Evolutionary conservation across 35 echinoderm and acorn worm species (phyloP).

Genomic region (Apostichopus japonicus): DNA sequence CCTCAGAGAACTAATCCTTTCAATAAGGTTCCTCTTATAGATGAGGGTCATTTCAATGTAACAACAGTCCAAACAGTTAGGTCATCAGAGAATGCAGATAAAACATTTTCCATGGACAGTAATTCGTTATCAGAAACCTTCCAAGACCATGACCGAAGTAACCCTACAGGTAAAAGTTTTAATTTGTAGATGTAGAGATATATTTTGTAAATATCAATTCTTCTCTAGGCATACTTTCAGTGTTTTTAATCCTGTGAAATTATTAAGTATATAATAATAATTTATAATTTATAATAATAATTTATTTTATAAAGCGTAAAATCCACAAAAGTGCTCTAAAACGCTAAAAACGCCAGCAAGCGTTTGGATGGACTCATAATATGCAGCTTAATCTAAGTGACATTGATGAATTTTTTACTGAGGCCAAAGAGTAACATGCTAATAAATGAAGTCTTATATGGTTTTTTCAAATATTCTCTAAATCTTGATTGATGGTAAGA

Average conservation of each 20-base stretch:
- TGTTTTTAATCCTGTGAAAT: background rate
- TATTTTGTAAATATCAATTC: background rate
- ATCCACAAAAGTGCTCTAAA: too few species aligned
- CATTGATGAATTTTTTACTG: too few species aligned
- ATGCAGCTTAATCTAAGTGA: too few species aligned
- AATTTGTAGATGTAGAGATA: background rate
- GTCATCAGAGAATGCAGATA: background rate
- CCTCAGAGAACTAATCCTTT: slow-evolving; percentile 76
- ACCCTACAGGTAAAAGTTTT: background rate
- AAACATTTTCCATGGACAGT: background rate
- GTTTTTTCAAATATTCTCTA: too few species aligned
- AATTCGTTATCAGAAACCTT: background rate
- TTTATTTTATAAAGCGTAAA: too few species aligned
- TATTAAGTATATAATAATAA: too few species aligned
- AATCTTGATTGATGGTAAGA: too few species aligned
- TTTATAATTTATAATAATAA: too few species aligned
- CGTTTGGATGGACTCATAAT: too few species aligned
- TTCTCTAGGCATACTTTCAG: background rate
- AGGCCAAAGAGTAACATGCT: too few species aligned
- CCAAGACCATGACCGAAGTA: background rate
- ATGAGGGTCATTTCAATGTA: slow-evolving; percentile 77
- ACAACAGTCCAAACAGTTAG: slow-evolving; percentile 1
- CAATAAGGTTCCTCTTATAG: slow-evolving; percentile 78
- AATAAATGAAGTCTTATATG: too few species aligned
- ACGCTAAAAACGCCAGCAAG: too few species aligned